Evolutionary conservation across 2,797 vertebrate genomes (phyloP), one percentile per base, ranked within the genome.

Genomic region (Sarcoramphus papa): DNA sequence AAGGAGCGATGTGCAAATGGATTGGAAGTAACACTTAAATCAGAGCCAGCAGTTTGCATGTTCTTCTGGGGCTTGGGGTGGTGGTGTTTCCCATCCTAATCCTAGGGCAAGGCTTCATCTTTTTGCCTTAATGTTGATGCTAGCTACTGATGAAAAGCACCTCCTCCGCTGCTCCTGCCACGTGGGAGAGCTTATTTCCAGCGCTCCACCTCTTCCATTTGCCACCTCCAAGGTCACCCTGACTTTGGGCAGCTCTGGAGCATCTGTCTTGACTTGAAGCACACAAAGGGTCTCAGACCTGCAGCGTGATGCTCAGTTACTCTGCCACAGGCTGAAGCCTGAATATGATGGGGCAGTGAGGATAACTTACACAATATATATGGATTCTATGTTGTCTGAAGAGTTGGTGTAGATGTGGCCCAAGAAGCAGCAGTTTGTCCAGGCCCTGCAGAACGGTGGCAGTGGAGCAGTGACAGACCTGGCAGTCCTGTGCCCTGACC

Each of bases 31-130:
- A 23, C 18, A 1, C 4, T 2, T 9, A 14, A n/a, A 19, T 31
- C 2, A 1, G 27, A 33, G 22, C 16, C 80, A 45, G 37, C 17
- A 16, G 31, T 13, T 28, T 2, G 31, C 7, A 0, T 17, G 19
- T 63, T 74, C 48, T 54, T 16, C 5, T 14, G 43, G 76, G 33
- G 21, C 28, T 68, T 12, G 53, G 25, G 51, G 6, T 40, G 63
- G 17, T 53, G 65, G 12, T 14, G 37, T 4, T 79, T 37, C 33
- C 59, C 31, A 2, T 35, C 59, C 72, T 30, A 4, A 43, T 79
- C 67, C 48, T 15, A 31, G n/a, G 25, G 28, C 53, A 59, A 48
- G 12, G 30, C 63, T 90, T 72, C 21, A 3, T 47, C 35, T 85
- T 72, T 15, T 20, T 51, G 43, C 25, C 14, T 30, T 33, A 5